Evolutionary conservation across 2,888 invertebrate species (phyloP).

Genomic region (Lycia hirtaria): DNA sequence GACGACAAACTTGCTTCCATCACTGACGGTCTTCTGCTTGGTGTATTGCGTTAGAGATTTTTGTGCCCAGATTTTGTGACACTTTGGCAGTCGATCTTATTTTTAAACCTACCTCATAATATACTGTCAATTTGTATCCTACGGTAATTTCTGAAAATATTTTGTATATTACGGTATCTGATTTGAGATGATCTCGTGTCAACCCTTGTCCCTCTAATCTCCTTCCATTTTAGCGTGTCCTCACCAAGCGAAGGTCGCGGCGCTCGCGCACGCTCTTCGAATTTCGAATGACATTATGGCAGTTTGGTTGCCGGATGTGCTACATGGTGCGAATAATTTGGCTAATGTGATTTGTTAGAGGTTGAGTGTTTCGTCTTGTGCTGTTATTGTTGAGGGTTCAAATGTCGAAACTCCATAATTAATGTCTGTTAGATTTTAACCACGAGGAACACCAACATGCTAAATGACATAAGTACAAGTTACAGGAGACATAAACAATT

Average conservation of each 20-base stretch:
- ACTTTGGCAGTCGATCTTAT: too few relatives aligned
- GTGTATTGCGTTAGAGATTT: too few relatives aligned
- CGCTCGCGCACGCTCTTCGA: conserved; percentile 64
- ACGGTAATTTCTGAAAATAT: not conserved
- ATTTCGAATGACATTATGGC: conserved; percentile 66
- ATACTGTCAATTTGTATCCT: too few relatives aligned
- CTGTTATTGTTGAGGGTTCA: conserved; percentile 17
- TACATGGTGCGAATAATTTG: conserved; percentile 53
- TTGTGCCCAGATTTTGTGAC: too few relatives aligned
- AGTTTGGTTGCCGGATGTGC: conserved; percentile 64
- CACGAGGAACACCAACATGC: too few relatives aligned
- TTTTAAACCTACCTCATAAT: too few relatives aligned
- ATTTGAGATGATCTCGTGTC: conserved; percentile 24
- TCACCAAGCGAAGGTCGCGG: conserved; percentile 67
- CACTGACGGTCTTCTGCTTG: too few relatives aligned
- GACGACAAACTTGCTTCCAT: too few relatives aligned
- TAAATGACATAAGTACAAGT: too few relatives aligned
- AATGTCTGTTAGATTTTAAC: too few relatives aligned
- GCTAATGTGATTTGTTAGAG: conserved; percentile 44
- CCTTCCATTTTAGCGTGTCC: conserved; percentile 45
- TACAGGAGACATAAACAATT: too few relatives aligned
- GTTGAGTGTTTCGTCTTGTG: conserved; percentile 29
- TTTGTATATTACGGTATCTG: not conserved
- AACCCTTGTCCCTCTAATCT: conserved; percentile 47
- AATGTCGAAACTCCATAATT: too few relatives aligned